Conservation (phyloP, 2,888 invertebrate species). For the Tinea pellionella region DNA sequence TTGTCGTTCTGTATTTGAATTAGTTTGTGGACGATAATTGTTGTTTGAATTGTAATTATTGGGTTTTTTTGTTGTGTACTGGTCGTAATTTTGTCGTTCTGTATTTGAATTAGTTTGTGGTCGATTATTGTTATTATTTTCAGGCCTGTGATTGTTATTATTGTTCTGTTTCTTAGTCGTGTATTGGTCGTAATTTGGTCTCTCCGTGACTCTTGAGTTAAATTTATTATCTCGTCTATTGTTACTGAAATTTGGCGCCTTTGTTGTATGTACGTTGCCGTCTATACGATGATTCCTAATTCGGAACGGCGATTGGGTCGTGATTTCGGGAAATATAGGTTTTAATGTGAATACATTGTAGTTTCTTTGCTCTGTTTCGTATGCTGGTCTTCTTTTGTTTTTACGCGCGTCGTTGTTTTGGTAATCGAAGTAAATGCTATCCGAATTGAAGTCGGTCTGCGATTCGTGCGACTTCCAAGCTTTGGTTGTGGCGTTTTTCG, state of each 20-base stretch:
- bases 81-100: neutral
- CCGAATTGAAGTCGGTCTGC: neutral
- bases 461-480: neutral
- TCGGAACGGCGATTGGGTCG: neutral
- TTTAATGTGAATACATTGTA: neutral
- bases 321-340: neutral
- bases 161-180: too few relatives aligned
- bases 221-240: neutral
- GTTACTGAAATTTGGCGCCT: neutral
- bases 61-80: constrained; percentile 11
- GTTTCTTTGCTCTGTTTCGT: neutral
- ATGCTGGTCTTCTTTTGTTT: constrained; percentile 2
- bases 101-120: constrained; percentile 14
- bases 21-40: neutral
- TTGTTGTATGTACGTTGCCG: neutral
- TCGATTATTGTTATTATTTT: constrained; percentile 16
- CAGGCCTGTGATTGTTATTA: neutral
- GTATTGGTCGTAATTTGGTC: neutral
- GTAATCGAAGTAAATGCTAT: neutral
- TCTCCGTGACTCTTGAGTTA: neutral
- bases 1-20: neutral
- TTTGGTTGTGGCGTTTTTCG: neutral
- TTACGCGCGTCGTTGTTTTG: neutral
- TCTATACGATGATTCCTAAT: neutral
- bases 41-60: constrained; percentile 16